Evolutionary conservation across 2,797 vertebrate species (phyloP), one percentile per base, ranked within the genome.

Genomic region (Tachyglossus aculeatus): DNA sequence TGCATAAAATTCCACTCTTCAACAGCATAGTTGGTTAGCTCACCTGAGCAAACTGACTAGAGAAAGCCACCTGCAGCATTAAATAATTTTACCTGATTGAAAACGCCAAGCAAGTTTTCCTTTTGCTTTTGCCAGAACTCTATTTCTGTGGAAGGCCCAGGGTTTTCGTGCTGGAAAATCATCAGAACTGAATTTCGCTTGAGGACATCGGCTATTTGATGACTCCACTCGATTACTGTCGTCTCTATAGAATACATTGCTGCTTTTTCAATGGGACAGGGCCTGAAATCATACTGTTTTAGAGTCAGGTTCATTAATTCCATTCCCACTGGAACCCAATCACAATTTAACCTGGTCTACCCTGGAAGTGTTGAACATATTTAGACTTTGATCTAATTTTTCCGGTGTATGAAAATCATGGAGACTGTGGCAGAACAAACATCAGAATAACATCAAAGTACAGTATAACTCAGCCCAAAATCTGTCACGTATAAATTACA

Each of bases 111-210:
- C 24, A 95, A 89, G 84, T 94, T 92, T 74, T 89, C 64, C 70
- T 82, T 94, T 66, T 92, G 88, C 38, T 75, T 89, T 65, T 90
- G 57, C 93, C 93, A 96, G 87, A 95, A 96, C 44, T 92, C 90
- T 61, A 94, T 91, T 88, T 96, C 95, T 53, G 77, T 81, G 6
- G 43, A 86, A 80, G 90, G 92, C 25, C 92, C 24, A 1, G 80
- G 78, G 40, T 94, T 89, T 80, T 93, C 90, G 68, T 85, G 88
- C 60, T 62, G 80, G 29, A 74, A 89, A 64, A 91, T 69, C 36
- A 87, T 59, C 41, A 77, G 69, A 45, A 88, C 81, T 7, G 91
- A 94, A 83, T 92, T 89, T 85, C 88, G 84, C 83, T 90, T 91
- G 82, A 94, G 90, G 37, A 94, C 84, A 14, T 75, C 80, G 78